Evolutionary conservation across 2,888 invertebrate species (phyloP).

Genomic region (Syrista parreyssii): DNA sequence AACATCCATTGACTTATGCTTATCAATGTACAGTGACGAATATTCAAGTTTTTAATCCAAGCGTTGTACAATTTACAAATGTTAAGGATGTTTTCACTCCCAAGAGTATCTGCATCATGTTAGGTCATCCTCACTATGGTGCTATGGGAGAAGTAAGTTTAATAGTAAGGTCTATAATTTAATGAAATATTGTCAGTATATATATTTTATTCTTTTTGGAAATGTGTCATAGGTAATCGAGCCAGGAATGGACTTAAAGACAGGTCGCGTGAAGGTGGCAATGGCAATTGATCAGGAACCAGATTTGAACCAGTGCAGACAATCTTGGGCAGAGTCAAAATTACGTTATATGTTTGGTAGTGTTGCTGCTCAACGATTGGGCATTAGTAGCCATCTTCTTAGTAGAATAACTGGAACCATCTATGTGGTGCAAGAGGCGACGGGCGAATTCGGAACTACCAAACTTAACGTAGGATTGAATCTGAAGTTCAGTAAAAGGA

Average conservation of each 20-base stretch:
- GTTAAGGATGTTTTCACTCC: slow-evolving; percentile 76
- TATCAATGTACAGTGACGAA: slow-evolving; percentile 75
- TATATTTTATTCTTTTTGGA: slow-evolving; percentile 16
- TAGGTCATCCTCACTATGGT: slow-evolving; percentile 85
- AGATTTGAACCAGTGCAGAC: slow-evolving; percentile 40
- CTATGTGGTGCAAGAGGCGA: slow-evolving; percentile 72
- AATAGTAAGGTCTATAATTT: slow-evolving; percentile 26
- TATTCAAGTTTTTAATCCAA: slow-evolving; percentile 66
- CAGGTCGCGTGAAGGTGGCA: slow-evolving; percentile 72
- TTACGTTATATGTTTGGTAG: slow-evolving; percentile 70
- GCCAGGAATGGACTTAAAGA: slow-evolving; percentile 68
- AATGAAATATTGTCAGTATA: slow-evolving; percentile 47
- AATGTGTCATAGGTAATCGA: slow-evolving; percentile 69
- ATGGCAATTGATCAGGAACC: slow-evolving; percentile 71
- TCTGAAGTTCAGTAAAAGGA: slow-evolving; percentile 86
- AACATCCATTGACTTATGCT: slow-evolving; percentile 74
- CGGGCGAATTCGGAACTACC: slow-evolving; percentile 63
- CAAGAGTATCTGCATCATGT: slow-evolving; percentile 79
- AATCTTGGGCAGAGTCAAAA: slow-evolving; percentile 53
- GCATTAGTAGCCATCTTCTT: slow-evolving; percentile 78
- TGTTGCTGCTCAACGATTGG: slow-evolving; percentile 72
- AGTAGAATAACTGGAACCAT: slow-evolving; percentile 90
- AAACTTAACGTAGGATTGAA: slow-evolving; percentile 90
- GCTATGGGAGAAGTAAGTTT: slow-evolving; percentile 77
- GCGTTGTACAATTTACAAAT: slow-evolving; percentile 63